Conservation (phyloP, 2,113 vertebrate species). For the Coracopsis vasa region DNA sequence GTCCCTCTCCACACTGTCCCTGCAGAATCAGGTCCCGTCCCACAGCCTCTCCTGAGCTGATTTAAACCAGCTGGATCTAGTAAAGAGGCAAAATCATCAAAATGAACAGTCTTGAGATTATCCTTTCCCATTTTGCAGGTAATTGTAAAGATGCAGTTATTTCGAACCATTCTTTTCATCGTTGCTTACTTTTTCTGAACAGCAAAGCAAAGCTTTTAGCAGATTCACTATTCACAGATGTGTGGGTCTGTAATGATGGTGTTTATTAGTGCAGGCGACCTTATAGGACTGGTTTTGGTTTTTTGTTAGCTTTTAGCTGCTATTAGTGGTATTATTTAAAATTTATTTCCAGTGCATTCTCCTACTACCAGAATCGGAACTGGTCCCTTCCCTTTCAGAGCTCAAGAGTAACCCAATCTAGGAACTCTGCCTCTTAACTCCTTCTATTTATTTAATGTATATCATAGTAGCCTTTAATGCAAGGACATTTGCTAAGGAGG, state of each 20-base stretch:
- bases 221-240: not conserved
- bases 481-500: not conserved
- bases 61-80: not conserved
- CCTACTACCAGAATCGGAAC: not conserved
- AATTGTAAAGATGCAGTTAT: not conserved
- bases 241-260: not conserved
- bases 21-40: not conserved
- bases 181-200: not conserved
- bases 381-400: not conserved
- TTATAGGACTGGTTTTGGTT: rapidly evolving
- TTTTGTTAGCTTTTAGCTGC: not conserved
- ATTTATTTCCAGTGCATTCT: not conserved
- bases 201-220: not conserved
- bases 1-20: not conserved
- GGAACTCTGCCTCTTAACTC: not conserved
- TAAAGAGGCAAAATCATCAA: not conserved
- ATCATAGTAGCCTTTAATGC: not conserved
- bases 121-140: not conserved
- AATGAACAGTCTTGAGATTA: not conserved
- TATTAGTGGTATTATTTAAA: not conserved
- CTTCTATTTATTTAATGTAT: not conserved
- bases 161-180: not conserved
- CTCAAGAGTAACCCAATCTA: not conserved
- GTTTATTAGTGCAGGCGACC: not conserved
- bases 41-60: not conserved